These are phyloP conservation scores for Elymnias hypermnestra DNA, from an alignment of 1,140 invertebrate genomes.

Conservation along the genomic window DNA sequence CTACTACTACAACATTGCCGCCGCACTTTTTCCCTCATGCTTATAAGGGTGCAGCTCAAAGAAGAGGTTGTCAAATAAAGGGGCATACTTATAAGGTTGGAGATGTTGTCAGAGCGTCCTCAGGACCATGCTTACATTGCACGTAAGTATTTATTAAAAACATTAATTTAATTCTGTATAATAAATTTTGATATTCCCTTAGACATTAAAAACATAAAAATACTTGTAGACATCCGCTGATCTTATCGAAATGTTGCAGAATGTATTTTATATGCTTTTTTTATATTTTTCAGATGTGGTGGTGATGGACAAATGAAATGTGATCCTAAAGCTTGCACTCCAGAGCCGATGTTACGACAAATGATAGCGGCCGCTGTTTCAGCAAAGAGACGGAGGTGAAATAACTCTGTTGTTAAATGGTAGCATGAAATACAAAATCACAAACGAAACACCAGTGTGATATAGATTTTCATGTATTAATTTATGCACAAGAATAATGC, in stretches of 20 bases:
- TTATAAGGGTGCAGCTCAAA: conserved; percentile 83
- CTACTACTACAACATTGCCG: conserved; percentile 89
- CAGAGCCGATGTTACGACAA: conserved; percentile 91
- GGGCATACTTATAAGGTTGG: conserved; percentile 89
- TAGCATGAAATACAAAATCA: conserved; percentile 39
- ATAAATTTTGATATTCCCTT: too few relatives aligned
- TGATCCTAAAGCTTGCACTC: conserved; percentile 90
- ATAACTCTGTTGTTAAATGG: conserved; percentile 28
- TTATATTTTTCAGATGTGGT: conserved; percentile 90
- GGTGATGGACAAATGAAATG: conserved; percentile 94
- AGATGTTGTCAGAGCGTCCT: conserved; percentile 87
- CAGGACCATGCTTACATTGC: conserved; percentile 94
- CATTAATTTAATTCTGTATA: neutral
- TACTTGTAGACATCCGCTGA: too few relatives aligned
- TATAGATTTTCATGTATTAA: conserved; percentile 59
- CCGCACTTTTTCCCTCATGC: conserved; percentile 87
- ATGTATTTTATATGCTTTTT: too few relatives aligned
- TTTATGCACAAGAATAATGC: conserved; percentile 72
- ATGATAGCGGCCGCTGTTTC: conserved; percentile 88
- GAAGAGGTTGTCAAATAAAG: conserved; percentile 89
- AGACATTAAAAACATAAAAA: too few relatives aligned
- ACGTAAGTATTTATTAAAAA: conserved; percentile 81
- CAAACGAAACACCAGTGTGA: conserved; percentile 51
- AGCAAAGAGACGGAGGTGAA: conserved; percentile 85
- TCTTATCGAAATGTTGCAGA: too few relatives aligned